phyloP scores from a whole-genome alignment of 2,888 invertebrate species.

The Drosophila neutralis region DNA sequence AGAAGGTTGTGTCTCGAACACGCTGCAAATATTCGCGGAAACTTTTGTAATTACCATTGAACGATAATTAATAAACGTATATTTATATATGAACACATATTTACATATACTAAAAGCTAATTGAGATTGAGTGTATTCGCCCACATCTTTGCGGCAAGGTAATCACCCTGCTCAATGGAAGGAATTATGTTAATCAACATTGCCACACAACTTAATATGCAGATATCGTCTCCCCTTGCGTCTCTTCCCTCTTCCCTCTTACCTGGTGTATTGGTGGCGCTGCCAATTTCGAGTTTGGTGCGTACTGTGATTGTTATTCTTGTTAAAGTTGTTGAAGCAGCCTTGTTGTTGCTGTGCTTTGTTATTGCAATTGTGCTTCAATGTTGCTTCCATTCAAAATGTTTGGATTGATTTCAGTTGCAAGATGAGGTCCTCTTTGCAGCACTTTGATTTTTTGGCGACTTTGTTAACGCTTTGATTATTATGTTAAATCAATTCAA shows the following conservation, averaged over 20 bases:
- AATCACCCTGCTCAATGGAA: neutral
- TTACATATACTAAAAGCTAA: neutral
- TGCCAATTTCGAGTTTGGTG: conserved; percentile 46
- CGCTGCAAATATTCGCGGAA: conserved; percentile 3
- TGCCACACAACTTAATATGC: neutral
- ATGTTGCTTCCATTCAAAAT: conserved; percentile 82
- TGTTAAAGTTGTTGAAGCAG: conserved; percentile 27
- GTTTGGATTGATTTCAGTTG: conserved; percentile 40
- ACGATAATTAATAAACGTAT: neutral
- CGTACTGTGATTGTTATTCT: conserved; percentile 11
- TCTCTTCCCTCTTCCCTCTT: neutral
- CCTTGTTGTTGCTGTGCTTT: conserved; percentile 32
- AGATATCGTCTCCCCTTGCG: neutral
- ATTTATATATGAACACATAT: neutral
- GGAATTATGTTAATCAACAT: neutral
- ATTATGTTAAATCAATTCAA: no score
- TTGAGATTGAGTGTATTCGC: neutral
- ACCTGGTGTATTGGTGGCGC: conserved; percentile 48
- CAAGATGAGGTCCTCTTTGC: conserved; percentile 5
- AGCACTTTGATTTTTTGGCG: neutral
- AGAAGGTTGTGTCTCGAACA: conserved; percentile 3
- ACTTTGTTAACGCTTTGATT: conserved; percentile 3
- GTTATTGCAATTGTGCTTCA: conserved; percentile 50
- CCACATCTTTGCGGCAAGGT: conserved; percentile 1
- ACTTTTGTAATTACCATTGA: conserved; percentile 9